Evolutionary conservation across 2,797 vertebrate species (phyloP).

Genomic region (Picus viridis): DNA sequence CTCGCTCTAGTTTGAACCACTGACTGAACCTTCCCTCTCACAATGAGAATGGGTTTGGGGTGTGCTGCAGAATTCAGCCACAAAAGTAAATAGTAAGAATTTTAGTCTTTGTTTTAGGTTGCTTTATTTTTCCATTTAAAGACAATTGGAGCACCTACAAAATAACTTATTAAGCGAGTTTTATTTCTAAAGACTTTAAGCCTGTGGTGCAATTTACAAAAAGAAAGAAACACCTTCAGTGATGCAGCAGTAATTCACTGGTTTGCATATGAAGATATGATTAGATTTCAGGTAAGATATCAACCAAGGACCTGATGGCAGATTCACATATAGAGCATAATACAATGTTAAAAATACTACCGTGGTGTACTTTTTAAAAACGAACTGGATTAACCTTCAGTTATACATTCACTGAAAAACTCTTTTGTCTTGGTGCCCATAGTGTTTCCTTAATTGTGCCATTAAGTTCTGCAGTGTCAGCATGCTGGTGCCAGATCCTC

Average conservation of each 20-base stretch:
- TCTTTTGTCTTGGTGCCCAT: conserved; percentile 39
- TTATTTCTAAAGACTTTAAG: not conserved
- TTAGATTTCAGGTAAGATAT: conserved; percentile 72
- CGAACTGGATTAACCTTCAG: conserved; percentile 18
- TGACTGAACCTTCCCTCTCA: not conserved
- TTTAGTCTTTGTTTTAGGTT: not conserved
- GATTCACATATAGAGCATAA: conserved; percentile 71
- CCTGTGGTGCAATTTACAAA: not conserved
- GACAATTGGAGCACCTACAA: not conserved
- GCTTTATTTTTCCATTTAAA: not conserved
- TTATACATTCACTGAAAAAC: conserved; percentile 7
- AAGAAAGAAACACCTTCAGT: not conserved
- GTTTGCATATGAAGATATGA: conserved; percentile 69
- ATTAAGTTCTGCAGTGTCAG: not conserved
- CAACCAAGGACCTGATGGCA: conserved; percentile 53
- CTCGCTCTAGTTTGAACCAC: not conserved
- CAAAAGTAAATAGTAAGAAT: not conserved
- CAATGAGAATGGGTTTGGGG: not conserved
- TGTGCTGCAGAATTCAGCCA: not conserved
- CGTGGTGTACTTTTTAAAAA: conserved; percentile 20
- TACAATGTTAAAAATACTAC: conserved; percentile 45
- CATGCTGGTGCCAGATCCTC: not conserved
- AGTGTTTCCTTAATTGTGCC: conserved; percentile 10
- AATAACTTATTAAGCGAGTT: not conserved
- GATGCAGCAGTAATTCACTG: conserved; percentile 73